phyloP scores from a whole-genome alignment of 2,113 vertebrate species.

The Chaenogobius annularis region DNA sequence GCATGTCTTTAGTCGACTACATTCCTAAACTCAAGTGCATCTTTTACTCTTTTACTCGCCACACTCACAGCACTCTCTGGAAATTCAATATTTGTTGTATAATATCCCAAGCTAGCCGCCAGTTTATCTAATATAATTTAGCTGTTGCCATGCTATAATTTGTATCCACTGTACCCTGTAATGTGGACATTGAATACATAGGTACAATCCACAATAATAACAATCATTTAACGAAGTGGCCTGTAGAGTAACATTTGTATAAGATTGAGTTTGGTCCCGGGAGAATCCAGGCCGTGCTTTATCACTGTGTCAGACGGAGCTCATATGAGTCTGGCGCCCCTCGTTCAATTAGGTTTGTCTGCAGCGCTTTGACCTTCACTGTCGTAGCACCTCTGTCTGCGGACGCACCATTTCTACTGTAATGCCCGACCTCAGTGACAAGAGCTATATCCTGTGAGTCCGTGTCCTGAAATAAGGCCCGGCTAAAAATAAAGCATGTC shows the following conservation, averaged over 20 bases:
- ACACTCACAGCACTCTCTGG: too few relatives aligned
- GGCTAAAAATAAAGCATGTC: slow-evolving; percentile 16
- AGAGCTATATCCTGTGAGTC: slow-evolving; percentile 11
- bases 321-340: slow-evolving; percentile 37
- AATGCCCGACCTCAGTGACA: background rate
- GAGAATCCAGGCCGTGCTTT: slow-evolving; percentile 29
- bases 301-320: slow-evolving; percentile 51
- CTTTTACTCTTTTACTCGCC: too few relatives aligned
- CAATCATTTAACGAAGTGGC: background rate
- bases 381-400: slow-evolving; percentile 25
- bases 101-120: background rate
- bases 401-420: slow-evolving; percentile 13
- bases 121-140: background rate
- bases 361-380: slow-evolving; percentile 60
- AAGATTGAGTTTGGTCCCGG: slow-evolving; percentile 8
- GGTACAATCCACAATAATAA: background rate
- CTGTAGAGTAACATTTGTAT: slow-evolving; percentile 13
- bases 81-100: too few relatives aligned
- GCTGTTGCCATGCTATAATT: background rate
- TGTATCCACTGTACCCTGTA: background rate
- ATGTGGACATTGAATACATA: background rate
- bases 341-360: slow-evolving; percentile 40
- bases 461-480: slow-evolving; percentile 16
- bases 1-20: too few relatives aligned
- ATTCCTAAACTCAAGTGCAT: too few relatives aligned